Conservation (phyloP, 2,797 vertebrate species). For the Neomorphus geoffroyi region DNA sequence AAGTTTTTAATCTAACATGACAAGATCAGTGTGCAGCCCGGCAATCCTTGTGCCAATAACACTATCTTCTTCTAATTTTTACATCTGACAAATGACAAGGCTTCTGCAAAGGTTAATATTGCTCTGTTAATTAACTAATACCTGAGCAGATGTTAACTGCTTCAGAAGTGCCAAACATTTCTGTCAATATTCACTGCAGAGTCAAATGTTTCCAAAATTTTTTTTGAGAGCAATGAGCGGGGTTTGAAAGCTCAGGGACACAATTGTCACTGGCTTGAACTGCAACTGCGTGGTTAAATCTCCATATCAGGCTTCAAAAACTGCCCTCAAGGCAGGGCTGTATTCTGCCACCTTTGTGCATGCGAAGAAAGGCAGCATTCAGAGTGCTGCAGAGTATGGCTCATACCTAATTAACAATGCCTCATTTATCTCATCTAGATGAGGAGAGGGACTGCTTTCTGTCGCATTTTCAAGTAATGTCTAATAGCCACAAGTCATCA, state of each 20-base stretch:
- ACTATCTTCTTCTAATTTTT: background rate
- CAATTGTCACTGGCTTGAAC: background rate
- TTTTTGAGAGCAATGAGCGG: background rate
- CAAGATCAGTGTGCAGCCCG: background rate
- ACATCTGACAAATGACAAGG: background rate
- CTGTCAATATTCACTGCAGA: background rate
- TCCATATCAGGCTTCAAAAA: background rate
- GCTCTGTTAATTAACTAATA: constrained; percentile 42
- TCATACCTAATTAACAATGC: background rate
- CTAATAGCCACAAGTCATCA: background rate
- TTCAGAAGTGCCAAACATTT: constrained; percentile 20
- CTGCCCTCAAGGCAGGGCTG: background rate
- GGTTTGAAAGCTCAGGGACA: background rate
- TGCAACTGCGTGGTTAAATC: background rate
- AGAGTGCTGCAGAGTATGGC: background rate
- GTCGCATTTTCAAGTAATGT: background rate
- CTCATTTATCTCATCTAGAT: background rate
- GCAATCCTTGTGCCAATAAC: background rate
- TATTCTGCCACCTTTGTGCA: background rate
- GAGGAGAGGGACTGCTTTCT: background rate
- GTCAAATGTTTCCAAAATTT: background rate
- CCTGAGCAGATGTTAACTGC: constrained; percentile 46
- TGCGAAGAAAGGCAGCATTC: background rate
- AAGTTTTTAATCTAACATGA: background rate
- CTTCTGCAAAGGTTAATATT: constrained; percentile 27